These are phyloP conservation scores for Amphimallon solstitiale DNA, from an alignment of 2,888 invertebrate species.

Conservation along the genomic window DNA sequence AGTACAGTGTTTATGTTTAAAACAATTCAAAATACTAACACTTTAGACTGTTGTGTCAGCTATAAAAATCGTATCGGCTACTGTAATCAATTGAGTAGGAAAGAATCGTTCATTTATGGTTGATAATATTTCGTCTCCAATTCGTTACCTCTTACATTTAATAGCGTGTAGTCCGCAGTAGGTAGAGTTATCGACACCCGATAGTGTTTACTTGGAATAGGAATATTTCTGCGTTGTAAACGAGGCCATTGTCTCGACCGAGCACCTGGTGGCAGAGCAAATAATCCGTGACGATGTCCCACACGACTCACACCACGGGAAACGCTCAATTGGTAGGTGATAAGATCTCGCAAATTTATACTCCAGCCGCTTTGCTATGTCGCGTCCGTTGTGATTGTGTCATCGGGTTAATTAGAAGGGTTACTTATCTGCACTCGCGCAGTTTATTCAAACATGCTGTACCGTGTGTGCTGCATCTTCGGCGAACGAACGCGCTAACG, in stretches of 20 bases:
- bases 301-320: slow-evolving; percentile 39
- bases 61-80: no score
- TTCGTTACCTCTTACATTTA: slow-evolving; percentile 1
- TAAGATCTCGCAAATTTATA: slow-evolving; percentile 55
- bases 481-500: no score
- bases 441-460: slow-evolving; percentile 22
- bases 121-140: background rate
- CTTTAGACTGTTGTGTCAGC: no score
- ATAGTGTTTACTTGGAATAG: slow-evolving; percentile 22
- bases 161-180: slow-evolving; percentile 13
- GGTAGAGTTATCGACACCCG: slow-evolving; percentile 25
- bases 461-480: no score
- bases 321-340: slow-evolving; percentile 53
- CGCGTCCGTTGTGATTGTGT: slow-evolving; percentile 57
- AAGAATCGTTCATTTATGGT: no score
- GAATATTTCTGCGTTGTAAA: slow-evolving; percentile 34
- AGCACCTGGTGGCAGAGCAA: slow-evolving; percentile 31
- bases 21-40: no score
- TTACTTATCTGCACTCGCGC: slow-evolving; percentile 51
- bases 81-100: no score
- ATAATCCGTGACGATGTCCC: slow-evolving; percentile 38
- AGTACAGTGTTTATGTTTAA: no score
- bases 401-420: slow-evolving; percentile 57
- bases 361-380: slow-evolving; percentile 54
- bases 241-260: slow-evolving; percentile 25